Percentiles rank a stretch among this genome's conserved stretches.
These are phyloP conservation scores for Coracias cyanogaster DNA, from an alignment of 2,797 vertebrate genomes.

Conservation along the genomic window DNA sequence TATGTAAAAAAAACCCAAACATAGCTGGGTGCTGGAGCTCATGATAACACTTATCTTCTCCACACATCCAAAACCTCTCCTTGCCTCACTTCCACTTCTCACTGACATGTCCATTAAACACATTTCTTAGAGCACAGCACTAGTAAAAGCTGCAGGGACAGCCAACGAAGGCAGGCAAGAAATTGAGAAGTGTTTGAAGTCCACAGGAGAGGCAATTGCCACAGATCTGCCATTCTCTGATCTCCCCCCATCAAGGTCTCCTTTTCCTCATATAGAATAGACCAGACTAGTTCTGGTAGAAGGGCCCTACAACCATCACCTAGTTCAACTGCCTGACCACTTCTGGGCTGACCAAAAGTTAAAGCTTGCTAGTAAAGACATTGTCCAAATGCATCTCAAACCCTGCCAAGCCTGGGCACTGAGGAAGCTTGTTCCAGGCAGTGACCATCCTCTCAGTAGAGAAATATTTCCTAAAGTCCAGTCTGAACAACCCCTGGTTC, in stretches of 20 bases:
- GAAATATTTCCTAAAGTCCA: neutral
- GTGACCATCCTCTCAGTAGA: neutral
- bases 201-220: neutral
- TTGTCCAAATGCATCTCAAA: neutral
- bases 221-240: neutral
- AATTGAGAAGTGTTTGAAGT: neutral
- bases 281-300: neutral
- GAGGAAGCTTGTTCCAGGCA: neutral
- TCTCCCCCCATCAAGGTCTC: neutral
- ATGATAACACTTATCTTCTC: slow-evolving; percentile 17
- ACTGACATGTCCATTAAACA: neutral
- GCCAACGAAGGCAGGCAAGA: neutral
- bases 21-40: neutral
- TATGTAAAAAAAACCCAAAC: neutral
- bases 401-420: too few species aligned
- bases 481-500: neutral
- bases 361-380: neutral
- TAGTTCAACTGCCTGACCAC: neutral
- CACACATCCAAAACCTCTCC: neutral
- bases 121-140: neutral
- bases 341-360: neutral
- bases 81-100: neutral
- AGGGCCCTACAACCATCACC: neutral
- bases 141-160: neutral
- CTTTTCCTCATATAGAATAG: neutral